Base-by-base conservation (phyloP, 2,113 vertebrate species). In the Bos indicus region DNA sequence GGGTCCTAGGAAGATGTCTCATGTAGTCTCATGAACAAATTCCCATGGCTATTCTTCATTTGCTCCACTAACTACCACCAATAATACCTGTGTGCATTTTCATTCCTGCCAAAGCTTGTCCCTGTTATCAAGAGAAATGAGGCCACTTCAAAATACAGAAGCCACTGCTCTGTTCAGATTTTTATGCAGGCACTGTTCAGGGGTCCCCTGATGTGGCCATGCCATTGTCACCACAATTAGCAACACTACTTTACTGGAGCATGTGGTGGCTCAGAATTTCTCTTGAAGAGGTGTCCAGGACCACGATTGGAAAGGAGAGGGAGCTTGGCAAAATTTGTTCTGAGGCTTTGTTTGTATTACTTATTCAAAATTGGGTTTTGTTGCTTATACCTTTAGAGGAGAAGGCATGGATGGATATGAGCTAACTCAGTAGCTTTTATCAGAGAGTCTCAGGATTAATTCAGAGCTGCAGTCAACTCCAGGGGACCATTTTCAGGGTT, bases 161-260 rank as follows among this genome's bases (percentile, higher is more conserved):
- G 36, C 40, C 16, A 43, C 7, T 25, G 3, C 0, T 60, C 33
- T 77, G n/a, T 23, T 17, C 43, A 85, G 17, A 28, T 17, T 83
- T 30, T 88, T 59, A 33, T 16, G 23, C 10, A 87, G 21, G 5
- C 57, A 21, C 8, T n/a, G 21, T 23, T 1, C 59, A 60, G 11
- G 10, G 21, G 30, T 21, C 33, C 59, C 1, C 25, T 14, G 19
- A 43, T 0, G 0, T 6, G 40, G 30, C 0, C 13, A 16, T 10
- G 36, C 5, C 14, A 6, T 30, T 40, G 36, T 12, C n/a, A 46
- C 3, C 2, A 0, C 4, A 16, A 14, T 43, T 80, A 40, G 5
- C 36, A 74, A 36, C 54, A 12, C 17, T n/a, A 9, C 2, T 60
- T 12, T 8, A 2, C 26, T 9, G 26, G 43, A 33, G 51, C 8